These are phyloP conservation scores for Chalcosyrphus nemorum DNA, from an alignment of 2,888 invertebrate genomes.

Conservation along the genomic window DNA sequence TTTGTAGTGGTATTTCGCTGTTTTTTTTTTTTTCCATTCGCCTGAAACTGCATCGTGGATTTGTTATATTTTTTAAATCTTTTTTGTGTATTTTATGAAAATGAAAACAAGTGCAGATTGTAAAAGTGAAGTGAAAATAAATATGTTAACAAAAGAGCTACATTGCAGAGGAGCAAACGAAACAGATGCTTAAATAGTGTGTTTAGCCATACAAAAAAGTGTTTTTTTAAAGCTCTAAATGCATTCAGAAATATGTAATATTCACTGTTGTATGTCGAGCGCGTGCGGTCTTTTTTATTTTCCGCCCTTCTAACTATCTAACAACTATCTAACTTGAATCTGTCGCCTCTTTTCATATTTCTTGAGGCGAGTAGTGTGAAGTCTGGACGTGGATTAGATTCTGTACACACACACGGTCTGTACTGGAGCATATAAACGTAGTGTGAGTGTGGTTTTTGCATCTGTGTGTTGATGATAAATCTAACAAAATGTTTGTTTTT, in stretches of 20 bases:
- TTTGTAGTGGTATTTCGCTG: conserved; percentile 40
- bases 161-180: conserved; percentile 15
- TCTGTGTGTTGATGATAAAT: conserved; percentile 37
- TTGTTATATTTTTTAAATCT: conserved; percentile 22
- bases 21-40: conserved; percentile 26
- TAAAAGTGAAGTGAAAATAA: conserved; percentile 23
- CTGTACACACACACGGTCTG: conserved; percentile 7
- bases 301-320: conserved; percentile 1
- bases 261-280: conserved; percentile 11
- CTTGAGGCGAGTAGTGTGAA: conserved; percentile 1
- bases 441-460: conserved; percentile 55
- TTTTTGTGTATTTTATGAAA: not conserved
- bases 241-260: conserved; percentile 29
- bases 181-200: conserved; percentile 41
- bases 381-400: conserved; percentile 47
- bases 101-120: conserved; percentile 9
- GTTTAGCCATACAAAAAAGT: conserved; percentile 13
- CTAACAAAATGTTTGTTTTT: conserved; percentile 54
- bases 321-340: not conserved
- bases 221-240: conserved; percentile 29
- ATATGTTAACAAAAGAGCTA: not conserved
- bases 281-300: conserved; percentile 11
- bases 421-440: conserved; percentile 36
- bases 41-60: conserved; percentile 55
- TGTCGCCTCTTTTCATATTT: not conserved